Evolutionary conservation across 2,113 vertebrate species (phyloP), one percentile per base, ranked within the genome.

Genomic region (Misgurnus mizolepis): DNA sequence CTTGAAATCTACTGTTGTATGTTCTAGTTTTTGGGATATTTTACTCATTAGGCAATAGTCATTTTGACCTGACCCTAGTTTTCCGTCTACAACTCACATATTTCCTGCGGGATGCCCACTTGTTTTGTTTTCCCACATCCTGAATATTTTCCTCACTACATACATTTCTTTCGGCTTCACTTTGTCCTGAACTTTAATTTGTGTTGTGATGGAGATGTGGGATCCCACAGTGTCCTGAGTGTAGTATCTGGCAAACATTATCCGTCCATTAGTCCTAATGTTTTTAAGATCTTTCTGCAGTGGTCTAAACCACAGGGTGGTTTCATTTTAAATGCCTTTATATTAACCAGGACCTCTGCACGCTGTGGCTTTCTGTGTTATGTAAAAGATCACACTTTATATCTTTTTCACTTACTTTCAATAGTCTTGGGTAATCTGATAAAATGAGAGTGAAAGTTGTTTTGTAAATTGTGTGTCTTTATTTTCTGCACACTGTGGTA

Each of bases 311-410:
- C 69, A 67, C 58, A 79, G 61, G 43, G 50, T 49, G 4, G 56
- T 78, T 62, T 76, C 76, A 45, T 22, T 62, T 82, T 22, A 22
- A 22, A 22, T 22, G 22, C 22, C 22, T 22, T 22, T 84, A 89
- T 56, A 58, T n/a, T 69, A 78, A 77, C 78, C 89, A 88, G 86
- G 76, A 53, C 47, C 34, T n/a, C 18, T 41, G 40, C 53, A 17
- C 22, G 49, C 47, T 65, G 61, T 50, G 17, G 58, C 77, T 69
- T 50, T 53, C 60, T 22, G 27, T 58, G 60, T 27, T 43, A 41
- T 56, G 41, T 41, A 53, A 74, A 39, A 43, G n/a, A 74, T 61
- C 17, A 43, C 39, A 74, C 10, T 6, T 73, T 34, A 34, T 34
- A 34, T 55, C 15, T 53, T 53, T 14, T 14, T 69, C 18, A 7